Evolutionary conservation across 1,140 invertebrate species (phyloP).

Genomic region (Brevipalpus yothersi): DNA sequence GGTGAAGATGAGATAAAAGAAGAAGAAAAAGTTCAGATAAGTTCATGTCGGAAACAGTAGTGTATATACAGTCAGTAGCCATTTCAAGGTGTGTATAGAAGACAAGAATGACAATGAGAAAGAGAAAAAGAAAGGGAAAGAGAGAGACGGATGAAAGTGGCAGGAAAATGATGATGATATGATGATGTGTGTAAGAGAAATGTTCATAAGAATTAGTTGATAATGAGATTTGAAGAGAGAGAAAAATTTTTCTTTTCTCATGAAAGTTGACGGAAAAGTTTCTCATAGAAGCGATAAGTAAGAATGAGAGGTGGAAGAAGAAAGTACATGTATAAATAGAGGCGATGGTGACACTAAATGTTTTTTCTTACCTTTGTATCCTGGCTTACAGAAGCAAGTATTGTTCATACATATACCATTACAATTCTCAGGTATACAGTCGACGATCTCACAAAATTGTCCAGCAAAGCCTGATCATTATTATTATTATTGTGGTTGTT

Average conservation of each 20-base stretch:
- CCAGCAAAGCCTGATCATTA: conserved; percentile 37
- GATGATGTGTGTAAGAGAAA: background rate
- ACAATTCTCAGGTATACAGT: conserved; percentile 7
- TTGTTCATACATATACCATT: conserved; percentile 13
- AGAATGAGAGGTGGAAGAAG: no score
- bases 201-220: background rate
- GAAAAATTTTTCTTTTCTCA: no score
- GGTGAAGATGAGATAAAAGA: conserved; percentile 16
- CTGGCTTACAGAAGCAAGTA: background rate
- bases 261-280: no score
- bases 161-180: background rate
- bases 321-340: no score
- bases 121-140: background rate
- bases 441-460: conserved; percentile 38
- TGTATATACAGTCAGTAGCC: no score
- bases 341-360: no score
- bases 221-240: no score
- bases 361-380: background rate
- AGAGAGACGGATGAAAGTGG: background rate
- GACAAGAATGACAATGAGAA: background rate
- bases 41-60: no score
- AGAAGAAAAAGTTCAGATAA: no score
- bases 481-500: no score
- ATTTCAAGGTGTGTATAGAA: no score
- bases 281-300: no score